These are phyloP conservation scores for Platyrinchus mystaceus DNA, from an alignment of 2,797 vertebrate species.

Conservation along the genomic window DNA sequence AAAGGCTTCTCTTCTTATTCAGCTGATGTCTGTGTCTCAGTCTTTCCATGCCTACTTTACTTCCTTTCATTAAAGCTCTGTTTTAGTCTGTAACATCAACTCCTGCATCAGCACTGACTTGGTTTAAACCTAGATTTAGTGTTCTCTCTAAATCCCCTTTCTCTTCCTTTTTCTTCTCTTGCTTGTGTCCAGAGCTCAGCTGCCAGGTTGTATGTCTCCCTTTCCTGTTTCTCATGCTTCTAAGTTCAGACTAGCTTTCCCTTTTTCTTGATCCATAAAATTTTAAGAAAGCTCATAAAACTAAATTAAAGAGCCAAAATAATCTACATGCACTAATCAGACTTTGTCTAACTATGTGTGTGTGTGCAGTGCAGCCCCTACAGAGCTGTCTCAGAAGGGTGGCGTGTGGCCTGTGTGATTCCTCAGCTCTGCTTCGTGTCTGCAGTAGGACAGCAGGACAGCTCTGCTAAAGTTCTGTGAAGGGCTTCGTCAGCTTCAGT, in stretches of 20 bases:
- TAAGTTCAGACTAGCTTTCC: not conserved
- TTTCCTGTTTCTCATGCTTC: not conserved
- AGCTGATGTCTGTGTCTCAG: not conserved
- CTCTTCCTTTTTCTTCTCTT: not conserved
- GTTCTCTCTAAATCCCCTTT: not conserved
- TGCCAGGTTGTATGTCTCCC: not conserved
- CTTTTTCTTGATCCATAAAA: not conserved
- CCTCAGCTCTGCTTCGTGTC: not conserved
- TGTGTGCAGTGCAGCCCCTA: not conserved
- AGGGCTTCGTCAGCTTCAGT: rapidly evolving
- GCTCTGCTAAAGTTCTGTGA: rapidly evolving
- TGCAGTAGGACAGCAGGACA: not conserved
- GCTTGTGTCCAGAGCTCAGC: not conserved
- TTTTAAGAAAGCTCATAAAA: not conserved
- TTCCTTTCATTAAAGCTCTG: not conserved
- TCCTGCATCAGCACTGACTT: not conserved
- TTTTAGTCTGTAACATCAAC: not conserved
- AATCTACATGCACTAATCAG: not conserved
- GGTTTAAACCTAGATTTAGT: not conserved
- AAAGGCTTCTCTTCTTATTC: not conserved
- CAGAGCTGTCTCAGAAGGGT: not conserved
- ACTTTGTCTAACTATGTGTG: not conserved
- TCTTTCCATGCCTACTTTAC: not conserved
- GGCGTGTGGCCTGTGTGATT: not conserved
- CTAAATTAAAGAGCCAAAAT: not conserved